Evolutionary conservation across 1,140 invertebrate species (phyloP).

Genomic region (Heterodera carotae): DNA sequence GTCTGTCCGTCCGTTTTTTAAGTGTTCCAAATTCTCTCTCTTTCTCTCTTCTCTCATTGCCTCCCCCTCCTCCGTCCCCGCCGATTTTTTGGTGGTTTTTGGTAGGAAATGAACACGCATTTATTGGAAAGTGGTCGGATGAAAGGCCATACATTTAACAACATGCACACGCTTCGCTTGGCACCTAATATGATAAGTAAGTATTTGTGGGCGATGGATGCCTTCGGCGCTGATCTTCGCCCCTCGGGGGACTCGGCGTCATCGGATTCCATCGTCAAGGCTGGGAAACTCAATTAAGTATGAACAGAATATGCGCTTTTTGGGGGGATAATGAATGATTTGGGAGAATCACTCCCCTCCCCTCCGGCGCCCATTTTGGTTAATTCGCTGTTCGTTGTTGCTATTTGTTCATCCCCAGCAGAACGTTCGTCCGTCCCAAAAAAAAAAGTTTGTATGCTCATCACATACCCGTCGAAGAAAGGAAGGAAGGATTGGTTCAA

Average conservation of each 20-base stretch:
- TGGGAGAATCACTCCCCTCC: background rate
- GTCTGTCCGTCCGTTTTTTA: background rate
- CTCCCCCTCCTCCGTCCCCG: background rate
- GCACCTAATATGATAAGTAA: background rate
- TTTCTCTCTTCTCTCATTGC: background rate
- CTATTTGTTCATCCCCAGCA: background rate
- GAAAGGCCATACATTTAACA: slow-evolving; percentile 2
- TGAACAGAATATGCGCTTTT: background rate
- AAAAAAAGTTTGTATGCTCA: background rate
- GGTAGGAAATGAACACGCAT: background rate
- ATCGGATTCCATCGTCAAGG: slow-evolving; percentile 16
- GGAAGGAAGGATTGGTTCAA: background rate
- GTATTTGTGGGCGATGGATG: background rate
- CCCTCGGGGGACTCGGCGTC: background rate
- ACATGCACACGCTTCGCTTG: background rate
- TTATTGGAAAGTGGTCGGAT: background rate
- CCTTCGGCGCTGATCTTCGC: background rate
- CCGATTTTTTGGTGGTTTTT: background rate
- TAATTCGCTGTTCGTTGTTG: background rate
- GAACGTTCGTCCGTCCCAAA: background rate
- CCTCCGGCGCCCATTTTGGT: too few species aligned
- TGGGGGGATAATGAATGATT: background rate
- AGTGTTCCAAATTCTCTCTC: background rate
- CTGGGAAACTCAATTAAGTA: slow-evolving; percentile 18
- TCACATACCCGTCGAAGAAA: background rate